These are phyloP conservation scores for Otocyon megalotis DNA, from an alignment of 2,113 vertebrate species.

Conservation along the genomic window DNA sequence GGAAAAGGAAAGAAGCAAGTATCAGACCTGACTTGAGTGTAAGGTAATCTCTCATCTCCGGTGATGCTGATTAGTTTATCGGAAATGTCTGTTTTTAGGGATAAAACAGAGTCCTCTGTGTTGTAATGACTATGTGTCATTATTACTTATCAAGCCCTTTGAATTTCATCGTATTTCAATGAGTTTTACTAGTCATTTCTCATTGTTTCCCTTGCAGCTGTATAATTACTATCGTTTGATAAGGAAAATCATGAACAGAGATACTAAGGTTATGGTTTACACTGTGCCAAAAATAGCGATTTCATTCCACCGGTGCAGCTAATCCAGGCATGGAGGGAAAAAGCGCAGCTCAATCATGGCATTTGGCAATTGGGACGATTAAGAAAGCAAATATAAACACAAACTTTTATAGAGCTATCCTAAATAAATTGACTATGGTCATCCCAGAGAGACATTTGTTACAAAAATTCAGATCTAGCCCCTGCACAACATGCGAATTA, in stretches of 20 bases:
- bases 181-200: constrained; percentile 2
- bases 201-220: neutral
- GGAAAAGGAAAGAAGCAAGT: neutral
- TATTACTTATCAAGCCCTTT: neutral
- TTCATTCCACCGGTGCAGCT: neutral
- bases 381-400: neutral
- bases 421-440: neutral
- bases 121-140: neutral
- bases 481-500: neutral
- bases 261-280: neutral
- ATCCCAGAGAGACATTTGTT: neutral
- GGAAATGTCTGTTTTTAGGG: neutral
- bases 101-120: neutral
- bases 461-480: neutral
- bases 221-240: constrained; percentile 21
- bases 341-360: neutral
- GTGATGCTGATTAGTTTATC: neutral
- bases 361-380: neutral
- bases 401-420: neutral
- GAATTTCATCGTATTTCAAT: constrained; percentile 9
- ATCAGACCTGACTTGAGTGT: neutral
- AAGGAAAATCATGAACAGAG: neutral
- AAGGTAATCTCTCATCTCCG: neutral
- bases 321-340: neutral
- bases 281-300: neutral